A percentile compares a stretch with the other conserved stretches of the same genome.
phyloP scores from a whole-genome alignment of 2,888 invertebrate genomes.

The Sesamia inferens region DNA sequence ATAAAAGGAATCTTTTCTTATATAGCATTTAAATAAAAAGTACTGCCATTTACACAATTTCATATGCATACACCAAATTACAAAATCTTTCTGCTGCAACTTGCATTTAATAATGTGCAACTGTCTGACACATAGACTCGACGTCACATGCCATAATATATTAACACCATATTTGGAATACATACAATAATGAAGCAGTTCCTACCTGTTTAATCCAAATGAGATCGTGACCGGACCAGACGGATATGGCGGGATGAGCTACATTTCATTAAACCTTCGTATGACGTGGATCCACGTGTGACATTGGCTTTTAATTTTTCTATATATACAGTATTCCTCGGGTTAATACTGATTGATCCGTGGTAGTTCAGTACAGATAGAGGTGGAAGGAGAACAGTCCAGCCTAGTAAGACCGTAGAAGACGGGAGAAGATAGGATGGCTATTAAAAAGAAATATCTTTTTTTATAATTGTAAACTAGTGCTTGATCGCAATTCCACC shows the following conservation, averaged over 20 bases:
- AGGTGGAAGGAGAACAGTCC: not conserved
- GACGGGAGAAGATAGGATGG: too few species aligned
- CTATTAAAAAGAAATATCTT: too few species aligned
- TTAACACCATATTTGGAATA: not conserved
- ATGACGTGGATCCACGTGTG: too few species aligned
- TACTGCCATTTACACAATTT: too few species aligned
- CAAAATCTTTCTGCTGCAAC: not conserved
- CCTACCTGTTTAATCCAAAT: not conserved
- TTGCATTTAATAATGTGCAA: not conserved
- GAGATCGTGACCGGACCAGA: not conserved
- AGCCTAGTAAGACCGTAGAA: too few species aligned
- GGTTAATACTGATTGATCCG: not conserved
- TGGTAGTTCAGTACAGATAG: not conserved
- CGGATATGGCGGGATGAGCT: not conserved
- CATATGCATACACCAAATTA: not conserved
- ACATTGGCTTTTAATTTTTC: too few species aligned
- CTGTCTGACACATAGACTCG: not conserved
- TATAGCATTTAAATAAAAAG: not conserved
- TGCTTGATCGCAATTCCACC: too few species aligned
- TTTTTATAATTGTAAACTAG: not conserved
- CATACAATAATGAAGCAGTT: not conserved
- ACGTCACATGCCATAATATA: not conserved
- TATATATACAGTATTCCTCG: too few species aligned
- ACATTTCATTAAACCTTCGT: not conserved
- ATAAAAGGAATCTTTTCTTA: not conserved